These are phyloP conservation scores for Allobates femoralis DNA, from an alignment of 2,797 vertebrate genomes.

Conservation along the genomic window DNA sequence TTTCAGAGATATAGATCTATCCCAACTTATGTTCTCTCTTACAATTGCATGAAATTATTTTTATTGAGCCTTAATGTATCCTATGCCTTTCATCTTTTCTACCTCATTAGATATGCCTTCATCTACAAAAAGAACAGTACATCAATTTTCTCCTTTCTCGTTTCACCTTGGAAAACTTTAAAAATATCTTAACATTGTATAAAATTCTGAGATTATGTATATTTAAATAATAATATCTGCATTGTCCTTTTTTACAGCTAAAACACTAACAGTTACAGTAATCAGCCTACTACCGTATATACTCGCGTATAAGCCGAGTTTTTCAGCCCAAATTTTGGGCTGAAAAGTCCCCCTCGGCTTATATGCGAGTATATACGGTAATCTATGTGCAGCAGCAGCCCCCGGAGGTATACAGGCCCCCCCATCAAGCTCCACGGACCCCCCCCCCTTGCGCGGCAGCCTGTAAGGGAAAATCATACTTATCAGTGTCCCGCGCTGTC, in stretches of 20 bases:
- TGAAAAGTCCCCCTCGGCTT: too few species aligned
- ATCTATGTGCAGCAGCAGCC: too few species aligned
- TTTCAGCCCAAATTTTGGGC: too few species aligned
- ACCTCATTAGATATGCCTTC: conserved; percentile 27
- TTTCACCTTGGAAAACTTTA: background rate
- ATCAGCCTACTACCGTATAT: too few species aligned
- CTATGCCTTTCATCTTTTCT: conserved; percentile 37
- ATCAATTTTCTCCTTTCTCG: background rate
- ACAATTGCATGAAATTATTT: conserved; percentile 39
- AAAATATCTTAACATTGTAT: background rate
- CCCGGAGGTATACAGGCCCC: too few species aligned
- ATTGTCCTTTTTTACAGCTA: background rate
- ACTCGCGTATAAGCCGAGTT: too few species aligned
- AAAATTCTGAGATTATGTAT: background rate
- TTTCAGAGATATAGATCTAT: conserved; percentile 20
- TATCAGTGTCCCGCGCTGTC: too few species aligned
- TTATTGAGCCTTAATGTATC: conserved; percentile 28
- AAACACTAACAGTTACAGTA: background rate
- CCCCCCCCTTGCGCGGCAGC: too few species aligned
- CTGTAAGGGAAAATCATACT: too few species aligned
- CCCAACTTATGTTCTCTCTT: conserved; percentile 3
- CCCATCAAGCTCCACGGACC: too few species aligned
- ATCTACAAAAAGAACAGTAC: conserved; percentile 23
- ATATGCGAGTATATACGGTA: too few species aligned
- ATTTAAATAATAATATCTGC: background rate